These are phyloP conservation scores for Diacarnus erythraeanus DNA, from an alignment of 37 sponge, comb jelly and placozoan species.

Conservation along the genomic window DNA sequence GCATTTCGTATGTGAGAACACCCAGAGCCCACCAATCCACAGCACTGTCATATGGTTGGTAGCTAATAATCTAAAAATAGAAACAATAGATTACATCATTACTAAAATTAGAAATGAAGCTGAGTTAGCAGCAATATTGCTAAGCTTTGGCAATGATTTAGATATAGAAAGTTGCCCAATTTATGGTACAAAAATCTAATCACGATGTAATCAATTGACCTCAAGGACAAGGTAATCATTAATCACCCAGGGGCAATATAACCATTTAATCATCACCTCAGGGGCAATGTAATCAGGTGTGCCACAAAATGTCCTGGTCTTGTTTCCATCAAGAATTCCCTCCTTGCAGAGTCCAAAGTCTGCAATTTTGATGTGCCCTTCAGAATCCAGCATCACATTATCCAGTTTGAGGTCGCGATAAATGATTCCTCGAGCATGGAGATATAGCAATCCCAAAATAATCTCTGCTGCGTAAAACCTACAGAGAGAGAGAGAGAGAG, in stretches of 20 bases:
- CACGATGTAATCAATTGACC: background rate
- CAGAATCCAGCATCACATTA: constrained; percentile 90
- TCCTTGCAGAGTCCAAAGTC: constrained; percentile 99
- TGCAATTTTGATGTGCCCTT: constrained; percentile 97
- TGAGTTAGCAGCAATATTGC: too few species aligned
- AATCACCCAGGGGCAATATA: too few species aligned
- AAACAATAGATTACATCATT: background rate
- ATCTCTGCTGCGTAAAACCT: constrained; percentile 97
- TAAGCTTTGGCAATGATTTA: too few species aligned
- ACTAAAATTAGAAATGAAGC: too few species aligned
- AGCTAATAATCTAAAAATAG: constrained; percentile 77
- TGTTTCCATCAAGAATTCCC: constrained; percentile 71
- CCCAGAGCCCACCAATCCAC: constrained; percentile 99
- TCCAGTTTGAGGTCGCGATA: constrained; percentile 96
- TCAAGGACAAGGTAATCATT: background rate
- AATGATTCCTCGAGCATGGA: constrained; percentile 84
- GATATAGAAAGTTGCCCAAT: too few species aligned
- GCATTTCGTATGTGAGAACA: constrained; percentile 92
- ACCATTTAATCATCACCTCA: constrained; percentile 87
- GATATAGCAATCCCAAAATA: constrained; percentile 73
- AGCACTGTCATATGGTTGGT: constrained; percentile 86
- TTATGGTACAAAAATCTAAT: too few species aligned
- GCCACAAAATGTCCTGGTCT: constrained; percentile 96
- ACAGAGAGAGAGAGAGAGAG: constrained; percentile 1
- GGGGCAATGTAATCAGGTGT: constrained; percentile 99